Base-by-base conservation (phyloP, 2,797 vertebrate species). In the Psittacula derbiana region DNA sequence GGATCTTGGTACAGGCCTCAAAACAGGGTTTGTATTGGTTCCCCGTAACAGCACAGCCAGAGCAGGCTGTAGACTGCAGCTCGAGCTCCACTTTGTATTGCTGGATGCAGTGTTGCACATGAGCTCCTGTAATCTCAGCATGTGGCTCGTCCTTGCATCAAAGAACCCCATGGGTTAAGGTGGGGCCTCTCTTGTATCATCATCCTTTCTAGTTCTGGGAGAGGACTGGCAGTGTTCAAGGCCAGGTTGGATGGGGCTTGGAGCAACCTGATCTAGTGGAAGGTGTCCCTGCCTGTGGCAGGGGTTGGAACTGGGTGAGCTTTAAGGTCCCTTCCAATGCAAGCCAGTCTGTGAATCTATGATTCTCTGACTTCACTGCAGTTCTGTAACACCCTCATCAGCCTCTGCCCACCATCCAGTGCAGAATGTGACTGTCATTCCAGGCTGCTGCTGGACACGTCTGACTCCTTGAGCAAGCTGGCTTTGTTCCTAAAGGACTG, bases 361-460 rank as follows among this genome's bases (percentile, higher is more conserved):
- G 55, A 57, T n/a, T 57, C 55, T 33, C n/a, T 57, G 30, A 9
- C 20, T 3, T 30, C 33, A 49, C 73, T 64, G 70, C 38, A 4
- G 55, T 41, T 38, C 53, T 24, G 64, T 20, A 0, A 1, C 5
- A 0, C 12, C 62, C 31, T 0, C n/a, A 1, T 6, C 55, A 4
- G 24, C 0, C 60, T 25, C 50, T 80, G 73, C 65, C 57, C 65
- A 1, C 16, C 16, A 3, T 9, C 17, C 44, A 3, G 41, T 2
- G n/a, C 57, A 3, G 10, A 24, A 38, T 69, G 1, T 4, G 3
- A 52, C 25, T 8, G 10, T 24, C 8, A 0, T 3, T 41, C 3
- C 5, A 6, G 52, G 55, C 47, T 58, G 52, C 64, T 38, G 58
- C 69, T 8, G 44, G 43, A 55, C 30, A 4, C 1, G 0, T 24